These are phyloP conservation scores for Trochalopteron elliotii DNA, from an alignment of 2,113 vertebrate genomes.

Conservation along the genomic window DNA sequence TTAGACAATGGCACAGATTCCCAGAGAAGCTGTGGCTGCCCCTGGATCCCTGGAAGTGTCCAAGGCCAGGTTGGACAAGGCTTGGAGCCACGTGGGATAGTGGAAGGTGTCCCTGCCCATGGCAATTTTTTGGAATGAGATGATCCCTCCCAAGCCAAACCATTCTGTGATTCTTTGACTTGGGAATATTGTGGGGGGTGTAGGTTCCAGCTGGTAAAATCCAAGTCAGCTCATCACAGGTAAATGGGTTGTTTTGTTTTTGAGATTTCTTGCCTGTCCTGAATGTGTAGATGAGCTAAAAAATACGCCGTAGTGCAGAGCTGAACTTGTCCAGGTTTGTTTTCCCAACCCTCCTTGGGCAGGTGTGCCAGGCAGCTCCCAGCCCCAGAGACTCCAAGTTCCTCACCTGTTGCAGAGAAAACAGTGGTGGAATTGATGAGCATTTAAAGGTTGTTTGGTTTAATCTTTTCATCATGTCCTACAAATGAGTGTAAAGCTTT, in stretches of 20 bases:
- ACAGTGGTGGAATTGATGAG: not conserved
- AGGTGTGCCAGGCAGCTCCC: not conserved
- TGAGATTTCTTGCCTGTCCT: not conserved
- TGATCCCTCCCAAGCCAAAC: not conserved
- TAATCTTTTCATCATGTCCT: not conserved
- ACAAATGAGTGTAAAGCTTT: not conserved
- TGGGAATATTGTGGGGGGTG: not conserved
- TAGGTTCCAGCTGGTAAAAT: not conserved
- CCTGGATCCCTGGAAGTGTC: not conserved
- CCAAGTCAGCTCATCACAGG: not conserved
- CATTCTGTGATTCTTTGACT: not conserved
- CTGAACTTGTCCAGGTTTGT: not conserved
- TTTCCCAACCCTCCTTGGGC: not conserved
- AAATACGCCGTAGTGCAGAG: fast-evolving
- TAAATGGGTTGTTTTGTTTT: not conserved
- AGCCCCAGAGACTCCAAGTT: not conserved
- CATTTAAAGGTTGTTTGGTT: not conserved
- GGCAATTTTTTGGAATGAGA: not conserved
- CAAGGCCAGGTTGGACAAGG: not conserved
- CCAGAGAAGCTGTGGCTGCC: not conserved
- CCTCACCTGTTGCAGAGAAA: not conserved
- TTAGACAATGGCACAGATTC: not conserved
- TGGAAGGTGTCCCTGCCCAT: not conserved
- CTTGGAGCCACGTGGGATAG: not conserved
- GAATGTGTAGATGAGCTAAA: not conserved